These are phyloP conservation scores for Dryadula phaetusa DNA, from an alignment of 2,888 invertebrate genomes.

Conservation along the genomic window DNA sequence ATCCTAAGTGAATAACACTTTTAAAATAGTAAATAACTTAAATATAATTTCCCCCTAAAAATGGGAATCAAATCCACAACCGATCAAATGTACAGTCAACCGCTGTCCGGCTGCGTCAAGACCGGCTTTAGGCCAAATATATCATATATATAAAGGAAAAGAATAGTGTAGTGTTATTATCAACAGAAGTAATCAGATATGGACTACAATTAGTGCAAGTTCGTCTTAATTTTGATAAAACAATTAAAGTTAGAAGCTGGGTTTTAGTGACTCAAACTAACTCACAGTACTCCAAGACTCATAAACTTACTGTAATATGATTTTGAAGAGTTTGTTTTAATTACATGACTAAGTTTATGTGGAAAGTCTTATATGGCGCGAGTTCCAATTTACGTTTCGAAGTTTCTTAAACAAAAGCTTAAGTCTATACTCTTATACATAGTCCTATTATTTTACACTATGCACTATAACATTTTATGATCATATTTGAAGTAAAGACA, in stretches of 20 bases:
- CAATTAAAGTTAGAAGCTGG: conserved; percentile 31
- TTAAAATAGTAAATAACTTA: no score
- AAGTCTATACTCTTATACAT: conserved; percentile 1
- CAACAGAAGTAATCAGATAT: conserved; percentile 31
- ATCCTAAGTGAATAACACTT: no score
- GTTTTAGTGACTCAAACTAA: conserved; percentile 25
- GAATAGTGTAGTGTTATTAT: no score
- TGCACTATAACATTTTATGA: not conserved
- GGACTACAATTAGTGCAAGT: conserved; percentile 23
- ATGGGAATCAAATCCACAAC: no score
- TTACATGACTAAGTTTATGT: conserved; percentile 21
- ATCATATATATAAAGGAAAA: no score
- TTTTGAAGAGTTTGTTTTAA: conserved; percentile 26
- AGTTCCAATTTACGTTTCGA: conserved; percentile 18
- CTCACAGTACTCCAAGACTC: conserved; percentile 19
- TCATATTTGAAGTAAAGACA: not conserved
- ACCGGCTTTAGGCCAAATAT: no score
- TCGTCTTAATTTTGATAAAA: conserved; percentile 21
- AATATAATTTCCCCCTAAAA: no score
- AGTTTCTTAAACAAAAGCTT: conserved; percentile 12
- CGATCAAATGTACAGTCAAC: no score
- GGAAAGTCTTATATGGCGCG: conserved; percentile 17
- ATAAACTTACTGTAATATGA: conserved; percentile 33
- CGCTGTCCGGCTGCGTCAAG: no score
- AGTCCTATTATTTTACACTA: conserved; percentile 10